Conservation (phyloP, 2,797 vertebrate species). For the Notamacropus eugenii region DNA sequence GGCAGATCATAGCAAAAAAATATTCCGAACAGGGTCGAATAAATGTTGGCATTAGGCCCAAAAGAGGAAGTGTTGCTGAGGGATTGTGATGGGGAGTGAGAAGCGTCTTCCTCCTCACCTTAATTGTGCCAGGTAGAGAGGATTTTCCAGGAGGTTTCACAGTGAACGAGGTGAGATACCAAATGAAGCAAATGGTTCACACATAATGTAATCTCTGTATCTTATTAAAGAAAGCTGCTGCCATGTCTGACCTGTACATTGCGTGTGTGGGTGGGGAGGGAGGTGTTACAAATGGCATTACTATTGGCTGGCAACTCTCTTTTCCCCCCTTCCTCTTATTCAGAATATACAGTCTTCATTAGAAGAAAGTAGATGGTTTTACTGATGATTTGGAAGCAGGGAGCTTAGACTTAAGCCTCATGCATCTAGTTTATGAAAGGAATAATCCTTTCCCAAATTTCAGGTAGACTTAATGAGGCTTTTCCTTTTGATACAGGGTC, state of each 20-base stretch:
- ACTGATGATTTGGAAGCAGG: slow-evolving; percentile 72
- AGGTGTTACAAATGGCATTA: slow-evolving; percentile 84
- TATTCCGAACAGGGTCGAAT: not conserved
- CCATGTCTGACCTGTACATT: not conserved
- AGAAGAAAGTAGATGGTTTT: slow-evolving; percentile 78
- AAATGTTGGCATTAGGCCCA: not conserved
- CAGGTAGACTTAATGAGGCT: slow-evolving; percentile 47
- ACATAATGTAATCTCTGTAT: slow-evolving; percentile 30
- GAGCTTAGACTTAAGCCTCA: slow-evolving; percentile 56
- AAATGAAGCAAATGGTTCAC: not conserved
- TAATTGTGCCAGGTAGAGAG: not conserved
- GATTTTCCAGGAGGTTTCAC: not conserved
- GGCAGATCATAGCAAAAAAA: not conserved
- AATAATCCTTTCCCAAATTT: slow-evolving; percentile 67
- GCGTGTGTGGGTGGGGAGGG: not conserved
- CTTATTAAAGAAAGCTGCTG: slow-evolving; percentile 43
- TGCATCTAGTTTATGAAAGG: slow-evolving; percentile 69
- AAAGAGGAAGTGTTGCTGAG: not conserved
- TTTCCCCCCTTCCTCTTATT: slow-evolving; percentile 83
- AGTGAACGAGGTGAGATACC: not conserved
- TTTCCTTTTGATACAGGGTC: slow-evolving; percentile 55
- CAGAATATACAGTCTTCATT: slow-evolving; percentile 80
- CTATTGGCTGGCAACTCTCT: slow-evolving; percentile 87
- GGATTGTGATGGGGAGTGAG: not conserved
- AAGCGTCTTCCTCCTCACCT: not conserved